Evolutionary conservation across 2,113 vertebrate genomes (phyloP), one percentile per base, ranked within the genome.

Genomic region (Isurus oxyrinchus): DNA sequence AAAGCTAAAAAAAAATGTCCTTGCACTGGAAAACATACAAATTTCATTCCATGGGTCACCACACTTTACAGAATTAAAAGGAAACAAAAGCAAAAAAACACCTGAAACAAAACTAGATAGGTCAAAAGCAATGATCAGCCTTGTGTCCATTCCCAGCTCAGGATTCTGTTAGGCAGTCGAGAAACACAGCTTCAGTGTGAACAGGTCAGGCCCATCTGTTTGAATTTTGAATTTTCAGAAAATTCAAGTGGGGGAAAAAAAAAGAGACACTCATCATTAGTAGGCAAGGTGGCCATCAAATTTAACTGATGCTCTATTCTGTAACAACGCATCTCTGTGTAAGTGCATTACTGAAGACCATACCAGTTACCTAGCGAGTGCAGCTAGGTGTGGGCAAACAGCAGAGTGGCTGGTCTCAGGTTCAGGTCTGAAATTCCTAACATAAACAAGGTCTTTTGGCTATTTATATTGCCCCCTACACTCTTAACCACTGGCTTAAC

Each of bases 171-270:
- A 95, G 94, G 94, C 66, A 31, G 94, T 95, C 0, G 94, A 95
- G 94, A 95, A 95, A 53, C 94, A 95, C 94, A 95, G 94, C 66
- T 95, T 95, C 63, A 95, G 66, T 2, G 94, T 95, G 66, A 53
- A 95, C 23, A 95, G 94, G 44, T 95, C 94, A 49, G 94, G 94
- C 25, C 94, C 94, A 95, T 95, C 94, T 95, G 94, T 95, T 53
- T 31, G 5, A 31, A 88, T 49, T 23, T 53, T 23, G 25, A 61
- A 59, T 93, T 93, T 93, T 61, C 90, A 93, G 53, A 57, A 90
- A 53, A 90, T 90, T 90, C 49, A 31, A 31, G 27, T 16, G 63
- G 31, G 10, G 90, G 13, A 21, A 63, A 94, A 94, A 94, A 59
- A n/a, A 8, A 55, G 7, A 91, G 10, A 57, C 27, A 94, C 57